These are phyloP conservation scores for Shargacucullia verbasci DNA, from an alignment of 2,888 invertebrate species.

Conservation along the genomic window DNA sequence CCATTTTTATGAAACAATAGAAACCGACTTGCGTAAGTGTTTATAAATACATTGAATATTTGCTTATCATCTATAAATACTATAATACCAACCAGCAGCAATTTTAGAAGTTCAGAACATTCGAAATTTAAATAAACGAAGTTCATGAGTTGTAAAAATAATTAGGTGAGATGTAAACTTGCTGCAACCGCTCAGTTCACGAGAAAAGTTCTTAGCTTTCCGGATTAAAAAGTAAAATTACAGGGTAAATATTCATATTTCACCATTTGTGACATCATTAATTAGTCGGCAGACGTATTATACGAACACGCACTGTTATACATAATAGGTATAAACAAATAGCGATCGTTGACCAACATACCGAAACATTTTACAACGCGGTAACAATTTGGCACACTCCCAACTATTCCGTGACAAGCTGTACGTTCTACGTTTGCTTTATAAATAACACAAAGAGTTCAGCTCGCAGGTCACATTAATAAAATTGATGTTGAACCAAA, in stretches of 20 bases:
- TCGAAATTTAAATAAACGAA: constrained; percentile 16
- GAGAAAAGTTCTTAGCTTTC: too few species aligned
- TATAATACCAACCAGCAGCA: constrained; percentile 26
- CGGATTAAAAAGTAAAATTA: too few species aligned
- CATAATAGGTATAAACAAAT: constrained; percentile 71
- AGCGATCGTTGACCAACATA: constrained; percentile 81
- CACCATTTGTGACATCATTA: too few species aligned
- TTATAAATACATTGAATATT: constrained; percentile 30
- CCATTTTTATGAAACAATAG: constrained; percentile 32
- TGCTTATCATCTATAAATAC: constrained; percentile 13
- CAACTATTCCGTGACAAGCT: constrained; percentile 84
- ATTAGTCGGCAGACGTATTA: constrained; percentile 16
- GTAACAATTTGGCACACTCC: constrained; percentile 79
- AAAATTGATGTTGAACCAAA: constrained; percentile 57
- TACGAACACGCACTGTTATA: constrained; percentile 37
- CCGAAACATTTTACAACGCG: constrained; percentile 79
- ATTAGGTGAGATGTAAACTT: too few species aligned
- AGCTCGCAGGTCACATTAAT: constrained; percentile 64
- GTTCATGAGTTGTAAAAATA: constrained; percentile 4
- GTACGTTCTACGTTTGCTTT: constrained; percentile 74
- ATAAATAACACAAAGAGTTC: constrained; percentile 77
- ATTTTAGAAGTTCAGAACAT: constrained; percentile 24
- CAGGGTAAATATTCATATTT: too few species aligned
- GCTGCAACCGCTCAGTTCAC: too few species aligned
- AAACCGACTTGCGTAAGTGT: constrained; percentile 29